phyloP scores from a whole-genome alignment of 2,888 invertebrate species.

The Cosmia trapezina region DNA sequence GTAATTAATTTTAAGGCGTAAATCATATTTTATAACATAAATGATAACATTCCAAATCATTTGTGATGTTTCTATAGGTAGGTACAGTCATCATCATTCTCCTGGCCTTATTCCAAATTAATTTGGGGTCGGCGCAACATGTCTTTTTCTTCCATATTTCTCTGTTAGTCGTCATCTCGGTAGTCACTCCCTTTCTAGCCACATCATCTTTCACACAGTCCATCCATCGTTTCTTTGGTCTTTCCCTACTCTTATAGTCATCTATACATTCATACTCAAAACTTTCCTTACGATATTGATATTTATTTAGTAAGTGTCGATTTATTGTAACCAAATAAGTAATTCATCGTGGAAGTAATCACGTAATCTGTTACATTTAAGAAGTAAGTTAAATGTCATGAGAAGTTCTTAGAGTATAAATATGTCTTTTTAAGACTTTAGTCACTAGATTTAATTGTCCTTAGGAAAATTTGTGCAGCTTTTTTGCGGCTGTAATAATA shows the following conservation, averaged over 20 bases:
- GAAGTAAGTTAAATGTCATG: not conserved
- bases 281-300: not conserved
- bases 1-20: conserved; percentile 6
- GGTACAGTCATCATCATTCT: not conserved
- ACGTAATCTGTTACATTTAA: too few relatives aligned
- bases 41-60: conserved; percentile 7
- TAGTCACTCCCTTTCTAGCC: not conserved
- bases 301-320: not conserved
- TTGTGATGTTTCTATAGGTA: not conserved
- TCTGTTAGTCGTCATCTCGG: not conserved
- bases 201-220: not conserved
- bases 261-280: not conserved
- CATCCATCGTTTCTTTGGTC: not conserved
- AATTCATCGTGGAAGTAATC: not conserved
- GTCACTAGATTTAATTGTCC: conserved; percentile 6
- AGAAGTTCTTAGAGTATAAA: not conserved
- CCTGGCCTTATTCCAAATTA: not conserved
- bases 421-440: not conserved
- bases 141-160: not conserved
- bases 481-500: not conserved
- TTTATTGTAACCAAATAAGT: not conserved
- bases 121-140: too few relatives aligned
- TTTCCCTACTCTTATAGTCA: too few relatives aligned
- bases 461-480: not conserved
- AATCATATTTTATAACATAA: conserved; percentile 3